phyloP scores from a whole-genome alignment of 2,888 invertebrate species.

The Chloromyia formosa region DNA sequence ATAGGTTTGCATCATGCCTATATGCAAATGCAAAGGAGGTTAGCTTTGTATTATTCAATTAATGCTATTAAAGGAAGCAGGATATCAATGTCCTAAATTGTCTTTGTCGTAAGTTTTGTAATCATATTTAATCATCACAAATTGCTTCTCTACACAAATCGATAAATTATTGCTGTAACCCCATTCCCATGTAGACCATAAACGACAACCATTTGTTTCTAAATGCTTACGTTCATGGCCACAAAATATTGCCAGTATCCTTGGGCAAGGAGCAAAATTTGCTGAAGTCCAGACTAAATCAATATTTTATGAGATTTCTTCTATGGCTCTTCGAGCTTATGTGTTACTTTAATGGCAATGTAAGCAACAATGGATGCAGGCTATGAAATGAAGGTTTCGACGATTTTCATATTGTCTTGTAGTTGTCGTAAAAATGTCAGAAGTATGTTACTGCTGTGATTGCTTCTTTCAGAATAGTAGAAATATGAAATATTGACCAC shows the following conservation, averaged over 20 bases:
- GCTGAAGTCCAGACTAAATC: neutral
- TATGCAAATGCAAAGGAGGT: neutral
- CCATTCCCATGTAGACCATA: neutral
- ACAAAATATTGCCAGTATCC: slow-evolving; percentile 5
- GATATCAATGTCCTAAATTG: neutral
- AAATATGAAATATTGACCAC: too few species aligned
- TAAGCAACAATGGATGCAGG: neutral
- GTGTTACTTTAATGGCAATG: slow-evolving; percentile 15
- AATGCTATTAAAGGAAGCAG: neutral
- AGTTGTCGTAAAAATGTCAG: too few species aligned
- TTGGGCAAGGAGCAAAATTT: neutral
- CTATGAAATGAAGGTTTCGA: too few species aligned
- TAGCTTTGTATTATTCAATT: neutral
- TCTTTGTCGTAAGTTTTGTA: neutral
- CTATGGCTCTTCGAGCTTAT: neutral
- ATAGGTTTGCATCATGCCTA: neutral
- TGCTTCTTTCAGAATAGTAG: too few species aligned
- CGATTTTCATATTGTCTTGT: too few species aligned
- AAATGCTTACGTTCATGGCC: slow-evolving; percentile 5
- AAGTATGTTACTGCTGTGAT: too few species aligned
- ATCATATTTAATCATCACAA: slow-evolving; percentile 19
- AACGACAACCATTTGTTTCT: slow-evolving; percentile 8
- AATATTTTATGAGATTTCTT: slow-evolving; percentile 23
- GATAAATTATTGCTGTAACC: slow-evolving; percentile 12
- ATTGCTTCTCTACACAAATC: slow-evolving; percentile 5